Evolutionary conservation across 1,140 invertebrate genomes (phyloP).

Genomic region (Trachymyrmex septentrionalis): DNA sequence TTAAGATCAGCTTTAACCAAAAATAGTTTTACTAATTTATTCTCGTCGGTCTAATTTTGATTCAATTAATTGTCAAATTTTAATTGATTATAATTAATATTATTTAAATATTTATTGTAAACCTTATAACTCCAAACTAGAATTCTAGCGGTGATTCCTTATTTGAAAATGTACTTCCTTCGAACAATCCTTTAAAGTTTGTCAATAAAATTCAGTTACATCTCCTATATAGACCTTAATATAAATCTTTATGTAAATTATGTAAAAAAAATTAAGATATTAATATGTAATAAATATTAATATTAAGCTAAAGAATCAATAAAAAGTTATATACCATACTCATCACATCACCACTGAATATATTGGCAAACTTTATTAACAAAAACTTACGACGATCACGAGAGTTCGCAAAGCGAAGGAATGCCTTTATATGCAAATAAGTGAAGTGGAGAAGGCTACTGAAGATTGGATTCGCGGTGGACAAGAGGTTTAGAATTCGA

Average conservation of each 20-base stretch:
- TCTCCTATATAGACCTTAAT: neutral
- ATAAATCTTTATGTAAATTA: neutral
- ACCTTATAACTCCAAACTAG: too few relatives aligned
- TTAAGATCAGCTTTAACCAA: too few relatives aligned
- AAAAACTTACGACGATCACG: constrained; percentile 81
- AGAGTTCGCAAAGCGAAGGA: constrained; percentile 81
- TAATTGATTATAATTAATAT: too few relatives aligned
- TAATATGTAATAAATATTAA: neutral
- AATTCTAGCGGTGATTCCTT: too few relatives aligned
- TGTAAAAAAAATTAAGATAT: neutral
- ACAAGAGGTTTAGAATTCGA: constrained; percentile 78
- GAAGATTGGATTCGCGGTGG: constrained; percentile 68
- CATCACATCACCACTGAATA: constrained; percentile 83
- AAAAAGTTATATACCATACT: neutral
- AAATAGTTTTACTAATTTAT: too few relatives aligned
- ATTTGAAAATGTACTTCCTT: too few relatives aligned
- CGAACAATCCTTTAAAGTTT: too few relatives aligned
- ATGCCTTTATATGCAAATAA: constrained; percentile 87
- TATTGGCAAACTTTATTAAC: constrained; percentile 86
- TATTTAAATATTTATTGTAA: too few relatives aligned
- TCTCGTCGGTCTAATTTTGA: too few relatives aligned
- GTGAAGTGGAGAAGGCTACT: constrained; percentile 74
- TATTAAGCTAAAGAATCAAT: neutral
- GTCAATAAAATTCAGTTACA: too few relatives aligned
- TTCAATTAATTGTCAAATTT: too few relatives aligned